Conservation (phyloP, 2,113 vertebrate species). For the Rhinogobius similis region DNA sequence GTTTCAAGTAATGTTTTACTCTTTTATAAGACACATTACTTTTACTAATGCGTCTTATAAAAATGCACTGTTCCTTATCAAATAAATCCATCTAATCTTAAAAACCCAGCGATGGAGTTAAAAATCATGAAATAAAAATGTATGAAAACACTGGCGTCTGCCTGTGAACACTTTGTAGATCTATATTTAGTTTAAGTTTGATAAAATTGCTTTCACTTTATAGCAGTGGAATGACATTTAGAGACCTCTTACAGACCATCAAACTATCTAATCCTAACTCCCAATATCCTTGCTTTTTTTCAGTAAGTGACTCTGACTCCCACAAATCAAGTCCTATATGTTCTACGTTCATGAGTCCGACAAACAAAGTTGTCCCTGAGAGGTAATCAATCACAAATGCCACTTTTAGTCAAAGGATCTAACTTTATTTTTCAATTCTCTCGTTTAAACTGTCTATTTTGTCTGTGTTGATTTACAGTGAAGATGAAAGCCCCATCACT, state of each 20-base stretch:
- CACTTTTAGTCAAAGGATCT: neutral
- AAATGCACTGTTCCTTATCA: no score
- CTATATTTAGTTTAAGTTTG: no score
- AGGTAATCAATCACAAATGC: constrained; percentile 61
- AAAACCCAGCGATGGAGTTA: no score
- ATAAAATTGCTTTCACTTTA: neutral
- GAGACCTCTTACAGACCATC: neutral
- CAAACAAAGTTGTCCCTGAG: constrained; percentile 71
- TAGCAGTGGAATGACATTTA: neutral
- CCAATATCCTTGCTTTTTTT: constrained; percentile 24
- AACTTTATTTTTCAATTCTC: neutral
- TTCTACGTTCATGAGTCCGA: constrained; percentile 71
- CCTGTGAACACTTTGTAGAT: no score
- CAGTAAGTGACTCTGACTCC: constrained; percentile 65
- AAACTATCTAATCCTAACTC: neutral
- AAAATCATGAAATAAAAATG: no score
- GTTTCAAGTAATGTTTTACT: no score
- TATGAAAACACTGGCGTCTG: no score
- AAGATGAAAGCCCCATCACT: constrained; percentile 72
- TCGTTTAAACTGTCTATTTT: neutral
- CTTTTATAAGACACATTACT: no score
- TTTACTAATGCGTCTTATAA: no score
- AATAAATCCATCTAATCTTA: no score
- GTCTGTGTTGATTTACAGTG: constrained; percentile 57
- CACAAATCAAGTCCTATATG: constrained; percentile 57